These are phyloP conservation scores for Pantala flavescens DNA, from an alignment of 1,140 invertebrate species.

Conservation along the genomic window DNA sequence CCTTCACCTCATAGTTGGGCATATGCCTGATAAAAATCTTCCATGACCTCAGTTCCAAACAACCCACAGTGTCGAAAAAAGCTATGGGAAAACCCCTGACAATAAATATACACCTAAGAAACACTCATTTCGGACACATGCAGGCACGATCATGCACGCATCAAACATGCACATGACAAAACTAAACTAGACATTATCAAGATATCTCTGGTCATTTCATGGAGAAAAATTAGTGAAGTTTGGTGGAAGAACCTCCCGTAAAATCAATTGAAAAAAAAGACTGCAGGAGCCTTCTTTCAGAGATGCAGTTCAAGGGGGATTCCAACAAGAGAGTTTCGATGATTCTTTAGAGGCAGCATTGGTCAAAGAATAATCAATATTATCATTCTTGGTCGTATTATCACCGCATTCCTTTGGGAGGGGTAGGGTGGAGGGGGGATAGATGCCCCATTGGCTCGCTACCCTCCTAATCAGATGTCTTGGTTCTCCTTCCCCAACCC, in stretches of 20 bases:
- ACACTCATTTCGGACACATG: slow-evolving; percentile 20
- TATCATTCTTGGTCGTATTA: slow-evolving; percentile 1
- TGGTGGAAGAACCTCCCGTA: background rate
- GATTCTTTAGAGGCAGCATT: slow-evolving; percentile 1
- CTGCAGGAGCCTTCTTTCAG: background rate
- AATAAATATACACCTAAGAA: slow-evolving; percentile 1
- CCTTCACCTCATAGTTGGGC: no score
- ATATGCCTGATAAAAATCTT: no score
- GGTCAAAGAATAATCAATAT: background rate
- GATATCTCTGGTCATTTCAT: slow-evolving; percentile 1
- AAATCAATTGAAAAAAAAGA: background rate
- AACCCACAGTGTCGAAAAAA: background rate
- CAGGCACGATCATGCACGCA: slow-evolving; percentile 17
- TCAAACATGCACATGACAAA: background rate
- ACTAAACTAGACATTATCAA: background rate
- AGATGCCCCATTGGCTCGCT: background rate
- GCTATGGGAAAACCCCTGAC: background rate
- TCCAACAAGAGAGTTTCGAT: background rate
- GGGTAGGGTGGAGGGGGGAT: background rate
- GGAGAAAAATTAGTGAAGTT: background rate
- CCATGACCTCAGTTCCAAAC: no score
- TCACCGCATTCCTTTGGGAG: background rate
- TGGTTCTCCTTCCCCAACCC: background rate
- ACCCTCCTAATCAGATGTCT: background rate
- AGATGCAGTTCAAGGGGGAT: background rate